Percentiles rank a stretch among this genome's conserved stretches.
phyloP scores from a whole-genome alignment of 2,888 invertebrate genomes.

The Eupithecia abbreviata region DNA sequence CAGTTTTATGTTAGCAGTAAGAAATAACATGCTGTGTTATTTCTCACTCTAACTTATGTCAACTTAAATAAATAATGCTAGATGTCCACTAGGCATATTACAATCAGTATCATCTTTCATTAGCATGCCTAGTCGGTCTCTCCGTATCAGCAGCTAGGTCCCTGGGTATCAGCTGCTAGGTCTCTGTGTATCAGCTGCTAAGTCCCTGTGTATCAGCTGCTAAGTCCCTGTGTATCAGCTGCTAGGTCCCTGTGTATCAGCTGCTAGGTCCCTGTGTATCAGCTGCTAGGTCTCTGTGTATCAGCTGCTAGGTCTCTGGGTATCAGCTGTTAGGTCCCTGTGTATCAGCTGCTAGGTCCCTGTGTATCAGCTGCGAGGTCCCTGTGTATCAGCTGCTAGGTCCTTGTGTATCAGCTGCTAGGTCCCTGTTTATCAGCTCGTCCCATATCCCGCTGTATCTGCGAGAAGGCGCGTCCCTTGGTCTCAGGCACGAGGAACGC shows the following conservation, averaged over 20 bases:
- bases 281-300: not conserved
- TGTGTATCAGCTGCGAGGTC: not conserved
- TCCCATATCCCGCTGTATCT: slow-evolving; percentile 30
- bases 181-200: not conserved
- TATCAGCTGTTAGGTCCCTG: not conserved
- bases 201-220: not conserved
- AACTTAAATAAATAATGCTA: too few relatives aligned
- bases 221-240: not conserved
- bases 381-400: not conserved
- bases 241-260: not conserved
- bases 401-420: not conserved
- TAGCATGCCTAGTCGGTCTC: not conserved
- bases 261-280: not conserved
- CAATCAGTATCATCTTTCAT: not conserved
- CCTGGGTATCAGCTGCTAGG: not conserved
- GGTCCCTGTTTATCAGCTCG: not conserved
- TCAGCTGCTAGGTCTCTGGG: not conserved
- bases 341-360: not conserved
- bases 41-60: too few relatives aligned
- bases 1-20: too few relatives aligned
- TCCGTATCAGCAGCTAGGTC: not conserved
- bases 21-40: too few relatives aligned
- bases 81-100: too few relatives aligned
- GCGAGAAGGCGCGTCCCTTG: slow-evolving; percentile 24
- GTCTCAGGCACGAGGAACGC: slow-evolving; percentile 21